Conservation (phyloP, 2,113 vertebrate species). For the Aix galericulata region DNA sequence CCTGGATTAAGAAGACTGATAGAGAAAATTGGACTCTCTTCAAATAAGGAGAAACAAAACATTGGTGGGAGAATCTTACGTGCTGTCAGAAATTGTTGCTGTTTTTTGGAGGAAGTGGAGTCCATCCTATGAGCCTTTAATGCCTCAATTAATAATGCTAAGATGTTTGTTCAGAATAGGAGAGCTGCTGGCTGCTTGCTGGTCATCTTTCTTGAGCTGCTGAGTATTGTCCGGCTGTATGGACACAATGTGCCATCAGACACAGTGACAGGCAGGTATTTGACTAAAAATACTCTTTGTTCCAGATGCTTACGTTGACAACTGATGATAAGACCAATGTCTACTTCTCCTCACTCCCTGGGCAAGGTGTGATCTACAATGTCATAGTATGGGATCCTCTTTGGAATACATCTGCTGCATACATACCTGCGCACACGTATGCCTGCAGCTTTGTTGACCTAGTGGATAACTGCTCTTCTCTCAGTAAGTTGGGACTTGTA, state of each 20-base stretch:
- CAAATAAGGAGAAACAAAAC: not conserved
- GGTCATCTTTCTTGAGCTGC: not conserved
- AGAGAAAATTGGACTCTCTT: not conserved
- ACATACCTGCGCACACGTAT: constrained; percentile 90
- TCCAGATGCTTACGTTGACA: constrained; percentile 82
- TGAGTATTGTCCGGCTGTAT: not conserved
- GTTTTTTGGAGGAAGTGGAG: not conserved
- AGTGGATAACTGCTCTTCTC: constrained; percentile 80
- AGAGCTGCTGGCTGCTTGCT: not conserved
- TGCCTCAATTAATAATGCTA: not conserved
- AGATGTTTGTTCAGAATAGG: not conserved
- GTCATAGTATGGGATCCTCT: constrained; percentile 90
- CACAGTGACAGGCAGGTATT: not conserved
- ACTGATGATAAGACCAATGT: constrained; percentile 77
- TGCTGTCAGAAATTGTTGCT: not conserved
- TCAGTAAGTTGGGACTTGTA: constrained; percentile 77
- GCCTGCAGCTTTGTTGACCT: constrained; percentile 85
- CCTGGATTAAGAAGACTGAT: not conserved
- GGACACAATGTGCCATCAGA: not conserved
- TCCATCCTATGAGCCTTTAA: not conserved
- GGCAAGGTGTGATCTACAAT: constrained; percentile 92
- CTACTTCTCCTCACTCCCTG: constrained; percentile 86
- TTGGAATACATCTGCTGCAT: constrained; percentile 88
- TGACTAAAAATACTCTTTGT: not conserved
- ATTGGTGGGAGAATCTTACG: not conserved